Evolutionary conservation across 2,888 invertebrate species (phyloP).

Genomic region (Agelastica alni): DNA sequence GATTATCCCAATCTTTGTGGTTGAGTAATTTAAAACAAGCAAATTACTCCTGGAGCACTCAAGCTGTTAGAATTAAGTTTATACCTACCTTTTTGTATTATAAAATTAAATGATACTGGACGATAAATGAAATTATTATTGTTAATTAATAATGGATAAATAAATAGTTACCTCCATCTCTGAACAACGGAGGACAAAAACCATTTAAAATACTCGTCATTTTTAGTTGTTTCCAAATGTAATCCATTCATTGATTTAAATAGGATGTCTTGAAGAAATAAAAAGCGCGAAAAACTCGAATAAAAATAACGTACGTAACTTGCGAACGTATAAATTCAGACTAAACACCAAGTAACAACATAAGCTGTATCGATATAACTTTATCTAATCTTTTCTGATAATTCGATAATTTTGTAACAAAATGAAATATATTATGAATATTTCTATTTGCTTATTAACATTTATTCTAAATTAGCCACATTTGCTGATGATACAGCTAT

Average conservation of each 20-base stretch:
- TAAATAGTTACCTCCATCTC: constrained; percentile 17
- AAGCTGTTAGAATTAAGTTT: too few species aligned
- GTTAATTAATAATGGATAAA: not conserved
- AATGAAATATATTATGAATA: too few species aligned
- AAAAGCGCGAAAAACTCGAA: not conserved
- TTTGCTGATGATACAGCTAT: too few species aligned
- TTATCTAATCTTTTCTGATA: constrained; percentile 11
- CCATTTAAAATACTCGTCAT: constrained; percentile 19
- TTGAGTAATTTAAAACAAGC: too few species aligned
- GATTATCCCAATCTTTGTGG: too few species aligned
- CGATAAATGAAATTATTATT: not conserved
- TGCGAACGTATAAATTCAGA: not conserved
- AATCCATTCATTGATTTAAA: too few species aligned
- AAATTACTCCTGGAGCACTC: too few species aligned
- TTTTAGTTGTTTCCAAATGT: not conserved
- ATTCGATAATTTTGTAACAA: too few species aligned
- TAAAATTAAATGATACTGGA: too few species aligned
- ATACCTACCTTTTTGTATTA: not conserved
- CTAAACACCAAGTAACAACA: not conserved
- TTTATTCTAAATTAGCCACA: too few species aligned
- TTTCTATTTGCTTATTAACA: too few species aligned
- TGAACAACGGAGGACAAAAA: constrained; percentile 27
- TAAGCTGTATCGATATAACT: not conserved
- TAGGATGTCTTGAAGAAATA: too few species aligned
- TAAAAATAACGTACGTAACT: not conserved